Percentiles rank a stretch among this genome's conserved stretches.
Conservation (phyloP, 2,113 vertebrate species). For the Lipophrys pholis region DNA sequence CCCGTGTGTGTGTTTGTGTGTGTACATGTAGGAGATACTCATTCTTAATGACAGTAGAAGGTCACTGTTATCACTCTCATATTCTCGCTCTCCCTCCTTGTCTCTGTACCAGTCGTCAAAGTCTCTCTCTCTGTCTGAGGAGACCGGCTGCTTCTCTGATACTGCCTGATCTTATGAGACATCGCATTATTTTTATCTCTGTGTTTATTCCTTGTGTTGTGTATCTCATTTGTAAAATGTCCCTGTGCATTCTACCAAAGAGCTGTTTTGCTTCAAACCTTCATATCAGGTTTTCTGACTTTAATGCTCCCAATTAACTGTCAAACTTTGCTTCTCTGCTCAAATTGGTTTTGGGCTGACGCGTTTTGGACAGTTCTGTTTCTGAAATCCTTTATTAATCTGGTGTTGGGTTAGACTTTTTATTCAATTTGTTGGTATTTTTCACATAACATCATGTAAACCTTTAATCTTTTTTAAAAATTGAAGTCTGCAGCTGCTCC, state of each 20-base stretch:
- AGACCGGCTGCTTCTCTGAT: constrained; percentile 24
- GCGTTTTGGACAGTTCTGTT: neutral
- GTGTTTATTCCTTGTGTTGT: neutral
- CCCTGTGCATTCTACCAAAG: neutral
- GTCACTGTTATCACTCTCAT: constrained; percentile 67
- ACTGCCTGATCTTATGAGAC: constrained; percentile 24
- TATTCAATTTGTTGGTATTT: neutral
- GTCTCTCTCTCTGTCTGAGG: constrained; percentile 6
- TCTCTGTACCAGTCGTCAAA: constrained; percentile 23
- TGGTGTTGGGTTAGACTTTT: neutral
- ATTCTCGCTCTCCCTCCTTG: constrained; percentile 10
- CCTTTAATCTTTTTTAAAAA: neutral
- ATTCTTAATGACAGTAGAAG: constrained; percentile 70
- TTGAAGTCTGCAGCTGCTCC: neutral
- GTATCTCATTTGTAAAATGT: constrained; percentile 4
- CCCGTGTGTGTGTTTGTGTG: constrained; percentile 33
- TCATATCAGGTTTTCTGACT: neutral
- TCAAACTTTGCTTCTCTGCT: neutral
- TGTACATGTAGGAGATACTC: constrained; percentile 36
- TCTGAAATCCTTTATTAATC: constrained; percentile 19
- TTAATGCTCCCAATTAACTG: neutral
- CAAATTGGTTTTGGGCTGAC: too few species aligned
- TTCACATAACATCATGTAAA: constrained; percentile 4
- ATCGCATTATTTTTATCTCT: constrained; percentile 18
- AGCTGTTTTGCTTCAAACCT: neutral